A percentile compares a stretch with the other conserved stretches of the same genome.
These are phyloP conservation scores for Charadrius vociferus DNA, from an alignment of 2,113 vertebrate genomes.

Conservation along the genomic window DNA sequence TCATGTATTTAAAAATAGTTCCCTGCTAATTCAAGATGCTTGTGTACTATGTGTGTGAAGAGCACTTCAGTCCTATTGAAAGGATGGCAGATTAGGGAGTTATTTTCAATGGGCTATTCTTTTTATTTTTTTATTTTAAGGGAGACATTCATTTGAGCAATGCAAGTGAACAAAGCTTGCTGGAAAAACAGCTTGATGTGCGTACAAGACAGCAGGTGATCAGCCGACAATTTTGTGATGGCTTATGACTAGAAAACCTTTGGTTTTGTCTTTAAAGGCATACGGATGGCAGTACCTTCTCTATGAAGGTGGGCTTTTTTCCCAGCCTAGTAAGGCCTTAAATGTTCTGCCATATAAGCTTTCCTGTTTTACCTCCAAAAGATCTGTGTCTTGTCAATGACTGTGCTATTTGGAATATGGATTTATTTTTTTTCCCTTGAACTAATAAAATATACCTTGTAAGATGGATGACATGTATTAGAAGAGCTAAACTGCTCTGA, in stretches of 20 bases:
- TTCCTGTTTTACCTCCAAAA: background rate
- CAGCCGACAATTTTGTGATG: background rate
- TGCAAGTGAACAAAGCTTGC: slow-evolving; percentile 7
- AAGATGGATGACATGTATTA: background rate
- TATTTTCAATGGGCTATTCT: slow-evolving; percentile 61
- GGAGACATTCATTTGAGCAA: slow-evolving; percentile 49
- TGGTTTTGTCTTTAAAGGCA: background rate
- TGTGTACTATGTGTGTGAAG: slow-evolving; percentile 71
- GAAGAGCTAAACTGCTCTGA: background rate
- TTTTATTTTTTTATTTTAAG: background rate
- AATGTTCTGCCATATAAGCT: background rate
- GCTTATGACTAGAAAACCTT: background rate
- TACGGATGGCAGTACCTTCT: background rate
- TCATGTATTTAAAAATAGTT: slow-evolving; percentile 82
- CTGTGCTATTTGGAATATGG: background rate
- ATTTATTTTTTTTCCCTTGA: background rate
- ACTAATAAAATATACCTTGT: background rate
- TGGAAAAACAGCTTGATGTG: slow-evolving; percentile 30
- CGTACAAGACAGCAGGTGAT: slow-evolving; percentile 21
- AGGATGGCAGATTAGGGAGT: slow-evolving; percentile 72
- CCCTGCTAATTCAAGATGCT: slow-evolving; percentile 77
- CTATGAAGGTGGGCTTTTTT: background rate
- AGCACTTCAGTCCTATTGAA: slow-evolving; percentile 74
- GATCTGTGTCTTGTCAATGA: background rate
- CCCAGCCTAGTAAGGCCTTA: background rate